Base-by-base conservation (phyloP, 2,888 invertebrate species). In the Deilephila elpenor region DNA sequence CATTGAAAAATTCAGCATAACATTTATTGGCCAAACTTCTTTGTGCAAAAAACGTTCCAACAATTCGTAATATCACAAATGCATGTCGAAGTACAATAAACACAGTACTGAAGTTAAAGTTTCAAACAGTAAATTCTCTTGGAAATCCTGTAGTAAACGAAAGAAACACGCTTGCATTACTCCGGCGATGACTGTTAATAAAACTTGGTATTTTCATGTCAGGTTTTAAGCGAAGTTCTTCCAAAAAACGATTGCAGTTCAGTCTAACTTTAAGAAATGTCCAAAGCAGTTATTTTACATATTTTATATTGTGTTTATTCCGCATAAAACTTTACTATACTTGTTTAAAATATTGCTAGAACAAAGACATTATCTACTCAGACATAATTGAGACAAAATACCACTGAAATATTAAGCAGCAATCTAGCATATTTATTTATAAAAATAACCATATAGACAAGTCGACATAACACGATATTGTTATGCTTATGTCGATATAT, bases 171-270 rank as follows among this genome's bases (percentile, higher is more conserved):
- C 56, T 56, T 56, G 56, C 56, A 56, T 56, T 56, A 56, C 56
- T 56, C n/a, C 1, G n/a, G n/a, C 56, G n/a, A 56, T 56, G 56
- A 56, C 17, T 56, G 56, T 56, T 56, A 56, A 56, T 56, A 56
- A 56, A 56, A 56, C 19, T 56, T n/a, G 56, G 56, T n/a, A 56
- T 56, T 56, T 56, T 56, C 56, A n/a, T 56, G n/a, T 56, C 56
- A 56, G 56, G n/a, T 56, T 56, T 56, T 56, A 56, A 56, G 56
- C 19, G 56, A 56, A 56, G 17, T 56, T n/a, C n/a, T 56, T 56
- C 56, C 56, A 56, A 56, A 56, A 56, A 56, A 56, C 56, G n/a
- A n/a, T 56, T n/a, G 56, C n/a, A 56, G 56, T n/a, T 6, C 44
- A 44, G 44, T 44, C 44, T 44, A 44, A 44, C 44, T 44, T 44